Evolutionary conservation across 2,888 invertebrate species (phyloP), one percentile per base, ranked within the genome.

Genomic region (Thysanoteuthis rhombus): DNA sequence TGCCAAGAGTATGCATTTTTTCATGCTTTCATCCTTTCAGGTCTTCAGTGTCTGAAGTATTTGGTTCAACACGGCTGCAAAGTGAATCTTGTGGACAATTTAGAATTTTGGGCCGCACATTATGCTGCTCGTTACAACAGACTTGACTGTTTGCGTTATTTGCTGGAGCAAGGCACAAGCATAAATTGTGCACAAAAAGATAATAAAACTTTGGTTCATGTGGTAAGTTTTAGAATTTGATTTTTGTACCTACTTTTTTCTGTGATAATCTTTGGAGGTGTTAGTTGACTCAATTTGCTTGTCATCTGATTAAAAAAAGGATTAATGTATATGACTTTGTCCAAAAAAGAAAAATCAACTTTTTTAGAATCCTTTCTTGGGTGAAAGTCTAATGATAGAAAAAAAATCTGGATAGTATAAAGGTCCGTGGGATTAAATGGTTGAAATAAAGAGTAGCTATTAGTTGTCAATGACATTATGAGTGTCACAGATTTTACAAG

Each of bases 61-160:
- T 94, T 97, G 39, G 95, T 97, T 36, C 96, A 96, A 93, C 94
- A 96, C 89, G 96, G 97, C 94, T 96, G 96, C 95, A 96, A 97
- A 94, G 96, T 96, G 45, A 96, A 96, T 10, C 93, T 96, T 6
- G 95, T 95, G 0, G 96, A 96, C 95, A 95, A 95, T 58, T 96
- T 95, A 94, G 96, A 96, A 5, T 96, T 96, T 94, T 94, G 96
- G 39, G 96, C 97, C 12, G 96, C 96, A 4, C 97, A 97, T 94
- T 95, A 96, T 92, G 97, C 97, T 12, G 96, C 97, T 90, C 94
- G 95, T 92, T 94, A 96, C 93, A 95, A 97, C 94, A 95, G 96
- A 93, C 94, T 97, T 25, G 96, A 96, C 93, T 96, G 97, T 95
- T 94, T 97, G 39, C 94, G 96, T 36, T 97, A 96, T 94, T 95